Evolutionary conservation across 2,113 vertebrate genomes (phyloP), one percentile per base, ranked within the genome.

Genomic region (Oreochromis tanganicae): DNA sequence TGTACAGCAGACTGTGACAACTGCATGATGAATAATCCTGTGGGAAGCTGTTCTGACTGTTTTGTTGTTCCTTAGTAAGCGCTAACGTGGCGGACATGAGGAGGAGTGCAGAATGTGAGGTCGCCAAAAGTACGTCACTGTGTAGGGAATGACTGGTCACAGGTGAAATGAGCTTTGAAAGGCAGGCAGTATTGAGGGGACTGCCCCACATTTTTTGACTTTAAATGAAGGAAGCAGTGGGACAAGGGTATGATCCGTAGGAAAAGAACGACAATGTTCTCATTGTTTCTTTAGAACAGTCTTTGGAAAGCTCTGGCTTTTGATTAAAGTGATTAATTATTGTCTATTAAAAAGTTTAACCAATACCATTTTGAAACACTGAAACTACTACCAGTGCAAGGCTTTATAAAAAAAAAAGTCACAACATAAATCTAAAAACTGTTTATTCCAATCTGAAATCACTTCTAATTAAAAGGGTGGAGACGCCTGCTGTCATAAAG

Each of bases 161-260:
- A 94, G 95, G 93, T 95, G 95, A 96, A 79, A 3, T 21, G 56
- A 59, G 90, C 90, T 94, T 41, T 86, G 88, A 93, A 89, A 91
- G 87, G 80, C 81, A 91, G 56, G 75, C 56, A 19, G 55, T 55
- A 84, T 19, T 16, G 46, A 85, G 41, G 79, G 71, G 82, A 57
- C 66, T 1, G 87, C 19, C 38, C 52, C 24, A 17, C 87, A 61
- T 86, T 78, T 84, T 80, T 21, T 78, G 80, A 82, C 84, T 82
- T 85, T 9, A 57, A 86, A 61, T 16, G 55, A 93, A 82, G 82
- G 7, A 78, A 52, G 43, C 27, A 78, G 17, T 32, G 27, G 43
- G 57, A 34, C 9, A 11, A 81, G 27, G 63, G 14, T 38, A 7
- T 12, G 29, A 61, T 66, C 79, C 5, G 61, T 48, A 34, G 27